phyloP scores from a whole-genome alignment of 2,888 invertebrate species.

The Asteroscopus sphinx region DNA sequence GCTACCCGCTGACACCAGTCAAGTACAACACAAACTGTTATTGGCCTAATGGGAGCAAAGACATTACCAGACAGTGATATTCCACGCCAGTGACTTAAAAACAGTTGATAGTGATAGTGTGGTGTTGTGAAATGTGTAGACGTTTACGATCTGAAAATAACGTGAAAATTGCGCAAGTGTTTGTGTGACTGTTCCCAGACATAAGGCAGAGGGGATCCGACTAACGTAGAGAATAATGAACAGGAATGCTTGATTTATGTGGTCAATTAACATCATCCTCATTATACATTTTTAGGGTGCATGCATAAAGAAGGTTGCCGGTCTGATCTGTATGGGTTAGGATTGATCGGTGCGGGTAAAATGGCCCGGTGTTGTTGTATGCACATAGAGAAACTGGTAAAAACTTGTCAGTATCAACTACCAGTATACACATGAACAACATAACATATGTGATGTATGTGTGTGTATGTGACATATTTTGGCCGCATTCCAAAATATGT shows the following conservation, averaged over 20 bases:
- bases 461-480: too few relatives aligned
- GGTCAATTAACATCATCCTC: slow-evolving; percentile 56
- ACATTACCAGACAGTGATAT: slow-evolving; percentile 60
- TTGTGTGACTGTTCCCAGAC: slow-evolving; percentile 43
- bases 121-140: slow-evolving; percentile 36
- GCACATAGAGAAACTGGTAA: too few relatives aligned
- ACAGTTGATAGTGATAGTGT: slow-evolving; percentile 52
- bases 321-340: too few relatives aligned
- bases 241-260: slow-evolving; percentile 37
- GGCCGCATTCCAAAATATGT: too few relatives aligned
- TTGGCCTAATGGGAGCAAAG: slow-evolving; percentile 43
- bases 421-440: too few relatives aligned
- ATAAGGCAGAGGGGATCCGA: slow-evolving; percentile 33
- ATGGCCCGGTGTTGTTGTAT: too few relatives aligned
- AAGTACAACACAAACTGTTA: slow-evolving; percentile 40
- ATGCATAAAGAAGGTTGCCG: too few relatives aligned
- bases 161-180: slow-evolving; percentile 43
- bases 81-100: slow-evolving; percentile 58
- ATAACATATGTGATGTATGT: too few relatives aligned
- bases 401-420: too few relatives aligned
- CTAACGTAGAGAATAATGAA: slow-evolving; percentile 28
- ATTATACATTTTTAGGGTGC: too few relatives aligned
- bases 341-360: too few relatives aligned
- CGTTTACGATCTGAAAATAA: slow-evolving; percentile 59
- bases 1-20: slow-evolving; percentile 22